Evolutionary conservation across 1,140 invertebrate genomes (phyloP), one percentile per base, ranked within the genome.

Genomic region (Thrips palmi): DNA sequence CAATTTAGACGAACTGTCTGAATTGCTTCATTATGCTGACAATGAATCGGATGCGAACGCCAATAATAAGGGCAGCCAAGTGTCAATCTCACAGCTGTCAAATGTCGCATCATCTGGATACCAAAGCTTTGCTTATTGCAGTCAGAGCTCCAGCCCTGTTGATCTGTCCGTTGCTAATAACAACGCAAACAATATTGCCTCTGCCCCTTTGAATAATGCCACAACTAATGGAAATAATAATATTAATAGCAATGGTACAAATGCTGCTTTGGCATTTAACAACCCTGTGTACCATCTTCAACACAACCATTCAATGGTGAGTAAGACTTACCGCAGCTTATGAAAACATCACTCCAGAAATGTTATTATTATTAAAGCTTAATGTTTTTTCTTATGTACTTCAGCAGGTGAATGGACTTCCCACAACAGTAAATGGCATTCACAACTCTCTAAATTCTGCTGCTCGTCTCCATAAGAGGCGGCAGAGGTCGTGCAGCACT

Each of bases 91-190:
- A 41, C 79, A 80, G 39, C 52, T 82, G 23, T 83, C 78, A 14
- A 82, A 79, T 41, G 77, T 83, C 37, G 81, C 79, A 2, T 85
- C 81, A 17, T 87, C 82, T 1, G 84, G 84, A 2, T 91, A 89
- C 53, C 85, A 91, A 57, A 87, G 83, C 47, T 84, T 87, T 50
- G 79, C 80, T 3, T 82, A 81, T 4, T 86, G 85, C 53, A 87
- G 82, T 50, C 83, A 86, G 54, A 86, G 81, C 40, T 85, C 77
- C 47, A 86, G 81, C 52, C 83, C 84, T n/a, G 77, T 86, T 2
- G 83, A 88, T 51, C 64, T 75, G 7, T 63, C 62, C 5, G 53
- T 57, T 38, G 55, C 41, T 38, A 51, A 45, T 18, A 51, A 49
- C 47, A 46, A 41, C 14, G 29, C 33, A 25, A 44, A 45, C 39